Evolutionary conservation across 2,888 invertebrate genomes (phyloP).

Genomic region (Meganola albula): DNA sequence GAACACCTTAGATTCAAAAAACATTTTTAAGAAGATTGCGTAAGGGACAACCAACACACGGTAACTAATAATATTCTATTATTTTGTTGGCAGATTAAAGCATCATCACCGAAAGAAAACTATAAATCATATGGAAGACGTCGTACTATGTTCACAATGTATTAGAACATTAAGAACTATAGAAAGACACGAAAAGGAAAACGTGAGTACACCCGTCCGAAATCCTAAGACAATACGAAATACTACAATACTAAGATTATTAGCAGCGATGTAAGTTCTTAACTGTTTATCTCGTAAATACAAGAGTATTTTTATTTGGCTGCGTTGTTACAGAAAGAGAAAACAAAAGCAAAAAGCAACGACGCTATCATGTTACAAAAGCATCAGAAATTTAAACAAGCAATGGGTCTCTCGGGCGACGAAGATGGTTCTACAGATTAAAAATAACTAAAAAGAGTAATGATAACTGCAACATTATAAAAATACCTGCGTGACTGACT

Average conservation of each 20-base stretch:
- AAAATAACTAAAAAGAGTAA: constrained; percentile 20
- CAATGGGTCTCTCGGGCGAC: constrained; percentile 64
- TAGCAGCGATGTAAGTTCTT: constrained; percentile 19
- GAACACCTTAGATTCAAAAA: too few species aligned
- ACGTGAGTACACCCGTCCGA: constrained; percentile 41
- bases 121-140: constrained; percentile 65
- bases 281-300: not conserved
- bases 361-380: constrained; percentile 48
- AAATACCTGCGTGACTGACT: too few species aligned
- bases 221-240: constrained; percentile 1
- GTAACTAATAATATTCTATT: too few species aligned
- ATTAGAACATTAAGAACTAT: constrained; percentile 53
- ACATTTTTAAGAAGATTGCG: too few species aligned
- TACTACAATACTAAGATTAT: constrained; percentile 12
- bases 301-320: constrained; percentile 19
- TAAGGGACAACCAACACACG: too few species aligned
- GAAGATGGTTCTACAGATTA: constrained; percentile 65
- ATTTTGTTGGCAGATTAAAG: constrained; percentile 47
- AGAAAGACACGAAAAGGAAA: constrained; percentile 68
- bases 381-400: constrained; percentile 62
- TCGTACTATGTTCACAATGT: constrained; percentile 64
- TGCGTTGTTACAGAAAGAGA: constrained; percentile 56
- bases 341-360: constrained; percentile 49
- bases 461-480: too few species aligned
- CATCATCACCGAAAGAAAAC: constrained; percentile 69